Conservation (phyloP, 2,888 invertebrate genomes). For the Hirtodrosophila histrioides region DNA sequence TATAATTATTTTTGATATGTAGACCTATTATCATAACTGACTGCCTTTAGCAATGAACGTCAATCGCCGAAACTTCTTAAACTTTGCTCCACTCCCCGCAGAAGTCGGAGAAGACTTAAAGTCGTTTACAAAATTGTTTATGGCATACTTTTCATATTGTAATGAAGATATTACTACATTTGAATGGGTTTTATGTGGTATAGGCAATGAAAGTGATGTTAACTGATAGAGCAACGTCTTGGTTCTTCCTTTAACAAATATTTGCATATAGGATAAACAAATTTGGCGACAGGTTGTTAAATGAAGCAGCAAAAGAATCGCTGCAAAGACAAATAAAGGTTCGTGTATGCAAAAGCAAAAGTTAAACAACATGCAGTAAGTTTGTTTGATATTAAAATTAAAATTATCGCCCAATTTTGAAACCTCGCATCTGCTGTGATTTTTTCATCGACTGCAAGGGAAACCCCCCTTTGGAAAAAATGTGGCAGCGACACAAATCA, state of each 20-base stretch:
- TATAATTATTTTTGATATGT: constrained; percentile 2
- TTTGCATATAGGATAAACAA: too few species aligned
- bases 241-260: too few species aligned
- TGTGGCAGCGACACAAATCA: constrained; percentile 71
- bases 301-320: constrained; percentile 5
- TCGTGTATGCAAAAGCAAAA: constrained; percentile 13
- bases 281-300: constrained; percentile 6
- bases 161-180: constrained; percentile 1
- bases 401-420: constrained; percentile 37
- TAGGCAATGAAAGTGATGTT: too few species aligned
- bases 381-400: constrained; percentile 39
- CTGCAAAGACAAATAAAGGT: constrained; percentile 12
- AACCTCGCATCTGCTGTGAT: constrained; percentile 51
- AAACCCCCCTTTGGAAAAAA: constrained; percentile 29
- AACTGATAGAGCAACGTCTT: too few species aligned
- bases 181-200: not conserved
- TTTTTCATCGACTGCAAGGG: constrained; percentile 17
- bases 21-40: constrained; percentile 2
- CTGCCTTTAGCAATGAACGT: constrained; percentile 14
- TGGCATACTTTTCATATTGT: not conserved
- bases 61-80: not conserved
- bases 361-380: constrained; percentile 7
- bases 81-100: too few species aligned
- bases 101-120: not conserved
- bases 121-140: constrained; percentile 2